Evolutionary conservation across 2,888 invertebrate genomes (phyloP), one percentile per base, ranked within the genome.

Genomic region (Ariolimax columbianus): DNA sequence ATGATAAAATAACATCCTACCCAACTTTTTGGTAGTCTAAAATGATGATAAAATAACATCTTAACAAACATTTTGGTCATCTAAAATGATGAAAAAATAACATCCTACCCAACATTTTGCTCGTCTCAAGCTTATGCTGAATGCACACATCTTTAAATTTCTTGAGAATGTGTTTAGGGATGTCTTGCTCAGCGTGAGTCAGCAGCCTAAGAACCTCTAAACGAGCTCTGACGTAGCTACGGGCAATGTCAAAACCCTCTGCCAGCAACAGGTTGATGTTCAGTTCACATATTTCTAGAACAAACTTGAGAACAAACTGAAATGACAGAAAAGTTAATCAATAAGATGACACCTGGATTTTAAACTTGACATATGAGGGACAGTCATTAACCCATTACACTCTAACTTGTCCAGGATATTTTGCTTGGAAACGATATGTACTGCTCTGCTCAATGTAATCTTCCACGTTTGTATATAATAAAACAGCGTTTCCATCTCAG

Each of bases 31-130:
- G n/a, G n/a, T n/a, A n/a, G n/a, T n/a, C n/a, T n/a, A n/a, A n/a
- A n/a, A n/a, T n/a, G n/a, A n/a, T n/a, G n/a, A n/a, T n/a, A n/a
- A n/a, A n/a, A n/a, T n/a, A n/a, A n/a, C n/a, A n/a, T n/a, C n/a
- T n/a, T n/a, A n/a, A n/a, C n/a, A n/a, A n/a, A n/a, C n/a, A n/a
- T n/a, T n/a, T n/a, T n/a, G n/a, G n/a, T n/a, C n/a, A n/a, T 11
- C 47, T 47, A 47, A 47, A 11, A 47, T 11, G 14, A 47, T 14
- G 7, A 14, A 47, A 3, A 7, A 55, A 55, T 11, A 11, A 30
- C 63, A 78, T n/a, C 63, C 79, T 40, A 84, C 84, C 84, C 36
- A 84, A 23, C 70, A 84, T 79, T 84, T 36, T 84, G 38, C 51
- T 59, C 1, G 84, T 72, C 43, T 84, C 84, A 17, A 84, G 7